A percentile compares a stretch with the other conserved stretches of the same genome.
These are phyloP conservation scores for Vulpes vulpes DNA, from an alignment of 2,113 vertebrate genomes.

Conservation along the genomic window DNA sequence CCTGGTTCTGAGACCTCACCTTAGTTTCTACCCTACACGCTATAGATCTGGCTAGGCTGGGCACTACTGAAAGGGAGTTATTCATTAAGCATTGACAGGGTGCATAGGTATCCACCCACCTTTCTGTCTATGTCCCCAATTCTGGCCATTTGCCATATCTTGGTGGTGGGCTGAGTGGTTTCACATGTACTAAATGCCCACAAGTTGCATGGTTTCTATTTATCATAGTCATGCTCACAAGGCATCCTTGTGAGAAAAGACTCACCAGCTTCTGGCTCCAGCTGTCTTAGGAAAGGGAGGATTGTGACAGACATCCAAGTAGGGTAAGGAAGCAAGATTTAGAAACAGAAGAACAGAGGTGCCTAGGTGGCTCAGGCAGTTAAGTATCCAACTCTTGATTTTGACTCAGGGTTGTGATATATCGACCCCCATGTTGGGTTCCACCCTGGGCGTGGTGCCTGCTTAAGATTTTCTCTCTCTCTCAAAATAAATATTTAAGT, in stretches of 20 bases:
- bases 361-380: neutral
- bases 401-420: neutral
- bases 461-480: neutral
- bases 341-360: neutral
- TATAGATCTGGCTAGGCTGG: neutral
- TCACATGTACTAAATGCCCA: neutral
- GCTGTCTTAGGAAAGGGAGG: neutral
- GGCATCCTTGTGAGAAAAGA: slow-evolving; percentile 20
- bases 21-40: neutral
- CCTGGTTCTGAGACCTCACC: neutral
- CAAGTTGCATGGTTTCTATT: neutral
- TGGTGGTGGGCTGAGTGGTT: neutral
- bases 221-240: neutral
- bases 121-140: neutral
- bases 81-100: neutral
- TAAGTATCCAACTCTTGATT: neutral
- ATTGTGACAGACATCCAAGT: neutral
- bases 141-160: neutral
- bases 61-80: slow-evolving; percentile 25
- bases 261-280: neutral
- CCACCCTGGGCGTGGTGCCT: neutral
- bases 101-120: neutral
- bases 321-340: neutral
- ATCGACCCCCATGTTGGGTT: neutral
- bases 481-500: neutral